These are phyloP conservation scores for Tenualosa thibaudeaui DNA, from an alignment of 2,797 vertebrate species.

Conservation along the genomic window DNA sequence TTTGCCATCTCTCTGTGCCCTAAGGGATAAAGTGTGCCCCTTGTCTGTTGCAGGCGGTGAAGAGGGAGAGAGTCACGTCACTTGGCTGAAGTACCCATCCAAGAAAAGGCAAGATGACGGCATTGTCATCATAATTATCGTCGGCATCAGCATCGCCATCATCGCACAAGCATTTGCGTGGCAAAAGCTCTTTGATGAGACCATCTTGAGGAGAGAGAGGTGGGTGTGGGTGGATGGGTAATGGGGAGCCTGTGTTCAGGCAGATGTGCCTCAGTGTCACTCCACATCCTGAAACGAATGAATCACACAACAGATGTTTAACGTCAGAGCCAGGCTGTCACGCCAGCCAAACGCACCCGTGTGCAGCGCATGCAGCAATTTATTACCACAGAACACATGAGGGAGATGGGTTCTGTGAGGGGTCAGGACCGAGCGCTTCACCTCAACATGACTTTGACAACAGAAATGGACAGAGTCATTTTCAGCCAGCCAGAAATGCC, in stretches of 20 bases:
- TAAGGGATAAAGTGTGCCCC: constrained; percentile 70
- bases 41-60: constrained; percentile 57
- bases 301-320: constrained; percentile 79
- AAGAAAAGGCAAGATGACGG: constrained; percentile 65
- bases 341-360: constrained; percentile 51
- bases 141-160: constrained; percentile 44
- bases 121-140: constrained; percentile 51
- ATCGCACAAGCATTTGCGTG: constrained; percentile 59
- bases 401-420: constrained; percentile 50
- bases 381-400: constrained; percentile 45
- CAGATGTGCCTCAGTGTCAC: constrained; percentile 76
- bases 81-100: constrained; percentile 64
- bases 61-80: constrained; percentile 63
- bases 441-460: constrained; percentile 58
- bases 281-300: constrained; percentile 64
- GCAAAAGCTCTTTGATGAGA: constrained; percentile 53
- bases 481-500: constrained; percentile 12
- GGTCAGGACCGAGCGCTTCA: constrained; percentile 53
- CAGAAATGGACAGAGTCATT: constrained; percentile 42
- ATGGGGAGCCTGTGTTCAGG: constrained; percentile 52
- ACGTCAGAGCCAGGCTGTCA: constrained; percentile 68
- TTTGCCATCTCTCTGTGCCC: constrained; percentile 72
- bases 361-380: constrained; percentile 46
- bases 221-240: background rate
- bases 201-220: constrained; percentile 4